Percentiles rank a stretch among this genome's conserved stretches.
phyloP scores from a whole-genome alignment of 2,888 invertebrate species.

The Psylliodes chrysocephalus region DNA sequence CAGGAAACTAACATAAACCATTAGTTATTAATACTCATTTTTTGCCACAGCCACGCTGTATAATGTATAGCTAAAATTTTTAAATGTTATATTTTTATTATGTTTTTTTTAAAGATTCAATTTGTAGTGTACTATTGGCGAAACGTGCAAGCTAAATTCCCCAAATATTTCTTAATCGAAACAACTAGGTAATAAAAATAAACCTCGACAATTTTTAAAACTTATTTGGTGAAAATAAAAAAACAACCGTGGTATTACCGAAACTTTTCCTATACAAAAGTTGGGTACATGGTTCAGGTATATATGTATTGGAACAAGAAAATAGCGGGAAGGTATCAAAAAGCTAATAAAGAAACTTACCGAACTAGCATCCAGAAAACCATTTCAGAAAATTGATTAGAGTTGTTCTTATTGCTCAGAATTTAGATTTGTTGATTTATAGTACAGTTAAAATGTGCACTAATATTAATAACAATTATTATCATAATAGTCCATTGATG shows the following conservation, averaged over 20 bases:
- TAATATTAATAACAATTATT: too few species aligned
- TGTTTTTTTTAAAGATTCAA: too few species aligned
- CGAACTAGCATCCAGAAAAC: background rate
- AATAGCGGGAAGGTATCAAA: background rate
- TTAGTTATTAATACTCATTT: too few species aligned
- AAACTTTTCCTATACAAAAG: background rate
- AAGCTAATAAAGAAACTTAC: constrained; percentile 21
- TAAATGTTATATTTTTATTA: too few species aligned
- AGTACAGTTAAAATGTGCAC: background rate
- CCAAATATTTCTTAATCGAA: too few species aligned
- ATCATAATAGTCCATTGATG: too few species aligned
- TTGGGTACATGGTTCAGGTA: background rate
- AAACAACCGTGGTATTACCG: background rate
- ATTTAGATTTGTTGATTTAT: background rate
- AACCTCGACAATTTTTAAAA: background rate
- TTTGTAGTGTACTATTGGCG: too few species aligned
- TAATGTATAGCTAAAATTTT: too few species aligned
- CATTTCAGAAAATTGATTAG: constrained; percentile 16
- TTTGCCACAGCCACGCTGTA: too few species aligned
- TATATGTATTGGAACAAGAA: background rate
- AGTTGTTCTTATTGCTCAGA: background rate
- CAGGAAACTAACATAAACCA: too few species aligned
- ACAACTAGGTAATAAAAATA: too few species aligned
- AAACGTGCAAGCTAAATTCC: too few species aligned
- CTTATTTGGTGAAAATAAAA: background rate